Evolutionary conservation across 1,140 invertebrate genomes (phyloP), one percentile per base, ranked within the genome.

Genomic region (Drosophila jambulina): DNA sequence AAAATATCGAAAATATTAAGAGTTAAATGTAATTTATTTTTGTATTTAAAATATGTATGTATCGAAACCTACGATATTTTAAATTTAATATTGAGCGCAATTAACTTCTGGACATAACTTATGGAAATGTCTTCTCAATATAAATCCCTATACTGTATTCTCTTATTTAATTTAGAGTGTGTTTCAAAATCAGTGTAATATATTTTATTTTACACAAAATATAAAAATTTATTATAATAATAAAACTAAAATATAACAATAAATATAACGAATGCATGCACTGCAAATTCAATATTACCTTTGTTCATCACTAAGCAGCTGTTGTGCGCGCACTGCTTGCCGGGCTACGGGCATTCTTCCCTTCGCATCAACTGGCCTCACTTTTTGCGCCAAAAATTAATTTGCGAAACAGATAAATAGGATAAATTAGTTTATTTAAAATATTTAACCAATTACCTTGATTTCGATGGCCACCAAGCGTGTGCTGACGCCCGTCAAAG

Each of bases 401-500:
- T 62, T 15, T 17, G 19, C 10, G 54, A 29, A 4, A 15, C 4
- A 27, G 8, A 13, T 27, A 40, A 27, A 13, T 8, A 21, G 34
- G 49, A 49, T 36, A 13, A 36, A 17, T 23, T 23, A 19, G 4
- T 23, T 27, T 8, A 6, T 13, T 36, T 19, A 46, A 40, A 49
- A 3, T 21, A 27, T 54, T 40, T 6, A 1, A 13, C 34, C n/a
- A 45, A 65, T 2, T 38, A 68, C 65, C 46, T 42, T 42, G 2
- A 9, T 4, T 12, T 15, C 61, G 2, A 45, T 71, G 65, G 23
- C 53, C 36, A 36, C 65, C 1, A 88, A 88, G 27, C 84, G 84
- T 19, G 85, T 88, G 36, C 54, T 88, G 15, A 78, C 84, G 23
- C 85, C 84, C 9, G 75, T 25, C 32, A 88, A 90, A 34, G 5